Base-by-base conservation (phyloP, 2,797 vertebrate species). In the Channa striata region DNA sequence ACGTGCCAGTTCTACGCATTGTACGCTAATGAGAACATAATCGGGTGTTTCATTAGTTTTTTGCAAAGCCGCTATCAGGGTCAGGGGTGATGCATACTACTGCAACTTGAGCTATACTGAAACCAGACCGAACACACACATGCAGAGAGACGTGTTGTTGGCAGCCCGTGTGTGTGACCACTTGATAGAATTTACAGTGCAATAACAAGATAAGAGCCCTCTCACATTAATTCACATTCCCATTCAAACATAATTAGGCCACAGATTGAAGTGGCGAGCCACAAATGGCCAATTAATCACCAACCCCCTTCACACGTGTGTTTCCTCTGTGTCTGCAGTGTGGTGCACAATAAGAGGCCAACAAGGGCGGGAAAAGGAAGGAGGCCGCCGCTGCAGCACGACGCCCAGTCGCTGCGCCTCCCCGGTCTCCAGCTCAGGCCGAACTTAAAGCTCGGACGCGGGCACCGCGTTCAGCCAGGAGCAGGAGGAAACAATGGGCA, bases 211-310 rank as follows among this genome's bases (percentile, higher is more conserved):
- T 82, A 82, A 84, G 68, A 70, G 65, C 52, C 40, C 64, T 78
- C 74, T 64, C 59, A 61, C 65, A 88, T 87, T 68, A 78, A 86
- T 87, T 86, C 39, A 5, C 64, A 80, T 87, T 82, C 73, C 81
- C 68, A 84, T 87, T 84, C 82, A 68, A 69, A 63, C 6, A 9
- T 78, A 83, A 86, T 89, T 85, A 60, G 68, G 67, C 56, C 1
- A 48, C 63, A 36, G 68, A 63, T 49, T 19, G 57, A 72, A 68
- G 64, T 58, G 43, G 17, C 23, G 33, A 54, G 42, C 40, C 51
- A 43, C 39, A 37, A 71, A 77, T 58, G 61, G 72, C 25, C 44
- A 61, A 77, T 84, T 87, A 86, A 87, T 87, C 83, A 80, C 21
- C 12, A 14, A n/a, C n/a, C 52, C 34, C 11, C 5, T 43, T 53